phyloP scores from a whole-genome alignment of 2,888 invertebrate species.

The Chrysolina oricalcia region DNA sequence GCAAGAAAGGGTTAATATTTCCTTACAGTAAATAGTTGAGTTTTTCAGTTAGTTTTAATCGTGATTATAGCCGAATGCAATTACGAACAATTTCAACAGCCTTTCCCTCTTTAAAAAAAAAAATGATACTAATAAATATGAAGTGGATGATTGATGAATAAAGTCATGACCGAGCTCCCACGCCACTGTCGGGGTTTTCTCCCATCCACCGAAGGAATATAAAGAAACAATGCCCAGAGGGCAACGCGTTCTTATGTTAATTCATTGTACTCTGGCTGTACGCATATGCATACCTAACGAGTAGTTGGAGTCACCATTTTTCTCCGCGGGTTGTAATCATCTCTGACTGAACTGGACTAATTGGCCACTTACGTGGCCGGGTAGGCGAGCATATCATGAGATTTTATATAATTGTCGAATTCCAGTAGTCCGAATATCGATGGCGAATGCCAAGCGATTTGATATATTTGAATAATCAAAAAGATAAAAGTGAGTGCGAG shows the following conservation, averaged over 20 bases:
- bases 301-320: constrained; percentile 55
- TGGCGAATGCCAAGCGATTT: constrained; percentile 6
- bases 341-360: constrained; percentile 55
- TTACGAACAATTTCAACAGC: too few relatives aligned
- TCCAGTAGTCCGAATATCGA: constrained; percentile 35
- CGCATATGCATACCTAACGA: constrained; percentile 61
- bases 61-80: too few relatives aligned
- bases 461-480: background rate
- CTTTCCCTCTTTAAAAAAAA: too few relatives aligned
- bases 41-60: too few relatives aligned
- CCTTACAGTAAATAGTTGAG: too few relatives aligned
- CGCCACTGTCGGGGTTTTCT: constrained; percentile 1
- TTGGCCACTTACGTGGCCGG: constrained; percentile 36
- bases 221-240: constrained; percentile 1
- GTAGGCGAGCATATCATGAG: constrained; percentile 8
- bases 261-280: constrained; percentile 54
- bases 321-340: constrained; percentile 52
- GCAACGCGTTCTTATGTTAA: constrained; percentile 55
- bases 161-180: background rate
- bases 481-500: constrained; percentile 6
- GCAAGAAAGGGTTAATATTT: too few relatives aligned
- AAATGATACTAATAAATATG: too few relatives aligned
- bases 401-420: constrained; percentile 30
- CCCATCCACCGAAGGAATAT: background rate
- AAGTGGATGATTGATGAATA: background rate